A percentile compares a stretch with the other conserved stretches of the same genome.
Evolutionary conservation across 92 coral and sea anemone species (phyloP).

Genomic region (Zoanthus sansibaricus): DNA sequence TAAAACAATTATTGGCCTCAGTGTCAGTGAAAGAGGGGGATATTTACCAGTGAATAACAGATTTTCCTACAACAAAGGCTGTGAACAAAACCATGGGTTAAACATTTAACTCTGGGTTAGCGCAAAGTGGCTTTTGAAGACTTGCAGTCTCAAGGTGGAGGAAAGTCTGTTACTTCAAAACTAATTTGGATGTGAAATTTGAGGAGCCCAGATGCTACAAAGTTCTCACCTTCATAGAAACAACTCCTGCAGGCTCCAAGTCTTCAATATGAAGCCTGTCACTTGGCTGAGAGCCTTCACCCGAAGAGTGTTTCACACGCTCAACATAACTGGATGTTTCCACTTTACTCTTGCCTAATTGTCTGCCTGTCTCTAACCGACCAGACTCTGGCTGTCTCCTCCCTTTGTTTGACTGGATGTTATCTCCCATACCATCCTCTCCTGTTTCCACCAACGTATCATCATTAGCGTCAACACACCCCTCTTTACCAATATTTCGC

Average conservation of each 20-base stretch:
- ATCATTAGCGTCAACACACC: background rate
- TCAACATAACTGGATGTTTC: background rate
- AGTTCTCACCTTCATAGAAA: slow-evolving; percentile 64
- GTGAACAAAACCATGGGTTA: no score
- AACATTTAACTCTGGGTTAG: no score
- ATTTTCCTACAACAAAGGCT: no score
- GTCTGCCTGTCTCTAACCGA: slow-evolving; percentile 6
- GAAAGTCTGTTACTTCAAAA: no score
- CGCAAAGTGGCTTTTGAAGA: no score
- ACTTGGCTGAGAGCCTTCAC: slow-evolving; percentile 38
- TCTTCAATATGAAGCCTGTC: slow-evolving; percentile 77
- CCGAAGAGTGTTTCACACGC: slow-evolving; percentile 9
- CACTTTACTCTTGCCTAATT: background rate
- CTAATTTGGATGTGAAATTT: background rate
- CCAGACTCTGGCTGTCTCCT: background rate
- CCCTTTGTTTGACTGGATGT: background rate
- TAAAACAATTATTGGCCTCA: no score
- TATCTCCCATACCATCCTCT: background rate
- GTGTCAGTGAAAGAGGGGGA: no score
- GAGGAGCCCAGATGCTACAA: background rate
- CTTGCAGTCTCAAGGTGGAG: no score
- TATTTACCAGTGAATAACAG: no score
- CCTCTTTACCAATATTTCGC: background rate
- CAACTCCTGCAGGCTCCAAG: slow-evolving; percentile 78
- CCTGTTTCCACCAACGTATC: slow-evolving; percentile 32